These are phyloP conservation scores for Bos indicus DNA, from an alignment of 2,113 vertebrate genomes.

Conservation along the genomic window DNA sequence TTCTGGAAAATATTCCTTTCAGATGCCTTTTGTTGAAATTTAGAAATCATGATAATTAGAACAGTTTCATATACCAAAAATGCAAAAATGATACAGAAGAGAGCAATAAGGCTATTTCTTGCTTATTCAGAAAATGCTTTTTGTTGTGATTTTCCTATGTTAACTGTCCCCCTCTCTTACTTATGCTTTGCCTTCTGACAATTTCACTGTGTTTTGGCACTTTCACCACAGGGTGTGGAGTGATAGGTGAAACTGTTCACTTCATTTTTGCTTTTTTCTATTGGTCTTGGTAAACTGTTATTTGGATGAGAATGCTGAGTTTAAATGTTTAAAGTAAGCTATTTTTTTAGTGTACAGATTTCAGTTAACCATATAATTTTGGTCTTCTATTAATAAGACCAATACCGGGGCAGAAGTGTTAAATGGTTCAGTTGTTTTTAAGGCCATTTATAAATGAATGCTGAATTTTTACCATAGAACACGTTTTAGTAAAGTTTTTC, in stretches of 20 bases:
- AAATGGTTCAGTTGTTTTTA: constrained; percentile 36
- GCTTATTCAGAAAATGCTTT: background rate
- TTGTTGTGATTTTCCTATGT: background rate
- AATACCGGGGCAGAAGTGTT: background rate
- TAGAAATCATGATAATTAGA: background rate
- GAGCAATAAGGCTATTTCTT: background rate
- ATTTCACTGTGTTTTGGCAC: constrained; percentile 23
- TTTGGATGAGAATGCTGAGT: constrained; percentile 14
- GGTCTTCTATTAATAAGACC: background rate
- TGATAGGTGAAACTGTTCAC: constrained; percentile 1
- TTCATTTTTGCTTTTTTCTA: constrained; percentile 27
- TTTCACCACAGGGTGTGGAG: constrained; percentile 51
- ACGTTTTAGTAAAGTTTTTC: constrained; percentile 14
- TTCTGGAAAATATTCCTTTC: constrained; percentile 22
- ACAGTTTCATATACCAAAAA: background rate
- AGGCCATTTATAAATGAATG: background rate
- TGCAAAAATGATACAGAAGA: background rate
- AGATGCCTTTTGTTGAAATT: background rate
- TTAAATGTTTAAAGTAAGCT: constrained; percentile 5
- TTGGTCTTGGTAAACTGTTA: constrained; percentile 1
- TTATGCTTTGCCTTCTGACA: background rate
- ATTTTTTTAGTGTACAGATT: background rate
- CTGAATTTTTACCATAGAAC: constrained; percentile 8
- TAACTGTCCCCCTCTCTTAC: background rate
- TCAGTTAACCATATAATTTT: background rate